phyloP scores from a whole-genome alignment of 2,797 vertebrate species.

The Centroberyx gerrardi region DNA sequence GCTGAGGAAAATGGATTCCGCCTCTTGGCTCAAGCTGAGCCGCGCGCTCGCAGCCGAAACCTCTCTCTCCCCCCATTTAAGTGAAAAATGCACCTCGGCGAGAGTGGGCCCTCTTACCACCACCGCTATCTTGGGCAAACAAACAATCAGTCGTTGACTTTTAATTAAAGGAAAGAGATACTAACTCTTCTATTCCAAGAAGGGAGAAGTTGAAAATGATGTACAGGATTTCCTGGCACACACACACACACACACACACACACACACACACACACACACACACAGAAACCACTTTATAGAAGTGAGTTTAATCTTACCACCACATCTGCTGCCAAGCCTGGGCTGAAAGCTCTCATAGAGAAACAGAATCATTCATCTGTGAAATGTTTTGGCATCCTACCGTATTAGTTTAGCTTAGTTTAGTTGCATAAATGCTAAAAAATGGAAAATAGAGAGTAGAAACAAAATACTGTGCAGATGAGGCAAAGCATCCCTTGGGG shows the following conservation, averaged over 20 bases:
- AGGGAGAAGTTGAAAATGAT: constrained; percentile 4
- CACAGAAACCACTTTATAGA: neutral
- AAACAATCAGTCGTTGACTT: constrained; percentile 55
- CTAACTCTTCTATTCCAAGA: constrained; percentile 9
- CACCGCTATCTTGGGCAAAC: constrained; percentile 45
- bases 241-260: neutral
- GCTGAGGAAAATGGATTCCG: constrained; percentile 62
- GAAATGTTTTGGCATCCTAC: constrained; percentile 16
- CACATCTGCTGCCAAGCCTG: neutral
- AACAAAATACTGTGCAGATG: neutral
- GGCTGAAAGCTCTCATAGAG: neutral
- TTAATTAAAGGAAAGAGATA: constrained; percentile 53
- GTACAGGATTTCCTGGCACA: neutral
- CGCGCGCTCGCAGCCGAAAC: constrained; percentile 33
- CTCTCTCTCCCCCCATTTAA: constrained; percentile 27
- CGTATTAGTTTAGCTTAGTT: neutral
- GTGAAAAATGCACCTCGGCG: constrained; percentile 41
- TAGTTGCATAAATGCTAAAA: neutral
- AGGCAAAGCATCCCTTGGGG: constrained; percentile 9
- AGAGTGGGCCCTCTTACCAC: constrained; percentile 15
- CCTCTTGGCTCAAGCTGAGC: constrained; percentile 24
- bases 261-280: neutral
- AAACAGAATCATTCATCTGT: neutral
- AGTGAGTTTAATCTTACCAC: neutral
- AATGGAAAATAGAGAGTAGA: neutral